These are phyloP conservation scores for Sebastes itinus DNA, from an alignment of 2,797 vertebrate genomes.

Conservation along the genomic window DNA sequence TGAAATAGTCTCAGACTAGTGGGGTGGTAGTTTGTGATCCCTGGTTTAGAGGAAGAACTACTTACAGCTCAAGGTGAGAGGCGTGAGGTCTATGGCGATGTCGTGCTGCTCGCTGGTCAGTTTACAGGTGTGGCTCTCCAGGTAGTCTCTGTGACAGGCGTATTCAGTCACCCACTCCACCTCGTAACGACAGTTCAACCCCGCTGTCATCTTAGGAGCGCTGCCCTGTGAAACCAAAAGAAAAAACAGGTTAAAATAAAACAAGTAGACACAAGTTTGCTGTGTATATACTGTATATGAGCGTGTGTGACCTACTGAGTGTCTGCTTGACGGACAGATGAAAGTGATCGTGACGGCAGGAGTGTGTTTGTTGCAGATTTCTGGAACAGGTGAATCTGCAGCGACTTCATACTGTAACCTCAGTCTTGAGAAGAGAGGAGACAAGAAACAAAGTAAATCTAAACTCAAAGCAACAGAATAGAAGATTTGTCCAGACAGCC, in stretches of 20 bases:
- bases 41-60: neutral
- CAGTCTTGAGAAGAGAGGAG: slow-evolving; percentile 76
- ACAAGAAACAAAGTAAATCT: neutral
- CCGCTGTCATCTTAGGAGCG: slow-evolving; percentile 88
- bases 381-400: slow-evolving; percentile 43
- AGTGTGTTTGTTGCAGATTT: slow-evolving; percentile 85
- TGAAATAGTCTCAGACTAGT: neutral
- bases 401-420: slow-evolving; percentile 83
- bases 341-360: slow-evolving; percentile 92
- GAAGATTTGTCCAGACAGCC: neutral
- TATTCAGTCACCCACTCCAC: slow-evolving; percentile 95
- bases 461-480: neutral
- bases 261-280: neutral
- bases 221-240: slow-evolving; percentile 80
- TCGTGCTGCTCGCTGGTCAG: slow-evolving; percentile 89
- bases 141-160: slow-evolving; percentile 94
- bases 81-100: slow-evolving; percentile 88
- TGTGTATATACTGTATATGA: neutral
- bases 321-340: slow-evolving; percentile 90
- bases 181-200: slow-evolving; percentile 91
- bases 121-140: slow-evolving; percentile 87
- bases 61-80: slow-evolving; percentile 74
- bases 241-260: neutral
- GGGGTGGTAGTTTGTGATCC: neutral
- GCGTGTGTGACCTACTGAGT: slow-evolving; percentile 75